Base-by-base conservation (phyloP, 2,888 invertebrate genomes). In the Antitype chi region DNA sequence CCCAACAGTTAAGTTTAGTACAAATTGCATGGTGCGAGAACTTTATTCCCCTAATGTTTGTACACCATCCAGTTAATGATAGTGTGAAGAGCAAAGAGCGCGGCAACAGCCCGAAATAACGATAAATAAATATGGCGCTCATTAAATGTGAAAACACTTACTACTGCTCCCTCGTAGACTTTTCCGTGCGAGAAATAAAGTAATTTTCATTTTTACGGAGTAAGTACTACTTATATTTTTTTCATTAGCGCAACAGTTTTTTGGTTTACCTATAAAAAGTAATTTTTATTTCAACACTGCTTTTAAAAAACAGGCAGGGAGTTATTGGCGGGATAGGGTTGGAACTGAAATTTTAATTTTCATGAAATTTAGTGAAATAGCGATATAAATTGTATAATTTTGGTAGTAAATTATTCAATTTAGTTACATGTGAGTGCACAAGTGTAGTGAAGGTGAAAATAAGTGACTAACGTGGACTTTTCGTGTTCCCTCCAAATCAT, bases 41-140 rank as follows among this genome's bases (percentile, higher is more conserved):
- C 81, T 84, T 75, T 74, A 83, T 86, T 82, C 75, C 63, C 77
- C 80, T 83, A 87, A 87, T 87, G 81, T 87, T 86, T 87, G 85
- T 78, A 83, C 76, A 80, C 76, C 72, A 78, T 74, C 69, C 68
- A 73, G 78, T 74, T 87, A 83, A 87, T 83, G 86, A 86, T 83
- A 85, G 87, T 85, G 88, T 85, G 83, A 87, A 87, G 67, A 76
- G 85, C 76, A 83, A 78, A 84, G 72, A 73, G 71, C 70, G 68
- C 74, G 76, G 69, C 57, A 74, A 62, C 72, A 53, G 70, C 69
- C 72, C 69, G 76, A 71, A 82, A 74, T 78, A 87, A 86, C 83
- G 74, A 80, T 86, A 81, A 78, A 83, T 86, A 87, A 86, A 86
- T 86, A 83, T 74, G 71, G 71, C 73, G 64, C 81, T 81, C 84